Evolutionary conservation across 35 echinoderm and acorn worm species (phyloP).

Genomic region (Chiridota heheva): DNA sequence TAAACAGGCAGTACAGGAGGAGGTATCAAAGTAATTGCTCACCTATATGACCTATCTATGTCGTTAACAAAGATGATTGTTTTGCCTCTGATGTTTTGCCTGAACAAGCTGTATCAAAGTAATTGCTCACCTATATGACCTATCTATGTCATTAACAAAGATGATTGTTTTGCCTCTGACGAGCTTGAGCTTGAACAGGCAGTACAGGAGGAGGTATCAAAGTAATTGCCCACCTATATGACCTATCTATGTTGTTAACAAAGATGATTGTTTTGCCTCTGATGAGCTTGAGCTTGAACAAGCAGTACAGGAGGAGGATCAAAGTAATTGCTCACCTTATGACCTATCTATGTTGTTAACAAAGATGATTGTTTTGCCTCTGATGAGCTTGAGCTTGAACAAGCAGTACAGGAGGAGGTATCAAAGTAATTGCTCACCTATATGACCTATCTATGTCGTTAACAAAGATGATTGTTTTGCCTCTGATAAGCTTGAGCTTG

Average conservation of each 20-base stretch:
- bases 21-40: no score
- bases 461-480: conserved; percentile 96
- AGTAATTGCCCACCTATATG: conserved; percentile 91
- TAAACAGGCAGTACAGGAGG: conserved; percentile 86
- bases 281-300: conserved; percentile 89
- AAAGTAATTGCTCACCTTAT: no score
- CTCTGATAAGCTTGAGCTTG: conserved; percentile 88
- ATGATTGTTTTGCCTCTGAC: conserved; percentile 91
- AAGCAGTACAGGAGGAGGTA: conserved; percentile 91
- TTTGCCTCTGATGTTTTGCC: no score
- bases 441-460: conserved; percentile 87
- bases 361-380: conserved; percentile 95
- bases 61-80: no score
- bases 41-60: no score
- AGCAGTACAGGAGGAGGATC: conserved; percentile 88
- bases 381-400: conserved; percentile 84
- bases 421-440: no score
- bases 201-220: conserved; percentile 92
- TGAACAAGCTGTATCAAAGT: no score
- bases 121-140: conserved; percentile 92
- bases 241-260: conserved; percentile 89
- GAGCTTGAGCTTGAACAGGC: conserved; percentile 85
- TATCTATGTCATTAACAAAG: conserved; percentile 92
- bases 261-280: conserved; percentile 94
- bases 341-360: conserved; percentile 88